A percentile compares a stretch with the other conserved stretches of the same genome.
These are phyloP conservation scores for Oegoconia quadripuncta DNA, from an alignment of 2,888 invertebrate genomes.

Conservation along the genomic window DNA sequence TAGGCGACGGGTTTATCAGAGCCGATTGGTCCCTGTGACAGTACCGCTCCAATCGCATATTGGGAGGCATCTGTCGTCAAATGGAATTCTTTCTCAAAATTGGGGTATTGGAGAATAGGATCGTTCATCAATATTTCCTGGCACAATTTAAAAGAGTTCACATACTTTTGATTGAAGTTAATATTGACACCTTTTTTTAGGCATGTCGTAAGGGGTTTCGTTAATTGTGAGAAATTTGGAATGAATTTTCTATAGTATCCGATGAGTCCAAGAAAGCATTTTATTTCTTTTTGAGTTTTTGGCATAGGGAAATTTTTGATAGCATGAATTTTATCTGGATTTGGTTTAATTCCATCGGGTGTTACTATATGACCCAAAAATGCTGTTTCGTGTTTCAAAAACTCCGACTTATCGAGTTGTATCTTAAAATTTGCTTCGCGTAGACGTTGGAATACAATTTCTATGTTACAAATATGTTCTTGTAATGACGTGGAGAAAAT, in stretches of 20 bases:
- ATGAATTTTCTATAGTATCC: too few relatives aligned
- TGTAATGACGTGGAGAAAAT: too few relatives aligned
- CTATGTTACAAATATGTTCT: too few relatives aligned
- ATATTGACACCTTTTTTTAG: slow-evolving; percentile 1
- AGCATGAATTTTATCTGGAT: slow-evolving; percentile 25
- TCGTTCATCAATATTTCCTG: slow-evolving; percentile 1
- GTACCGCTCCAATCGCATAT: slow-evolving; percentile 14
- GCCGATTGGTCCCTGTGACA: slow-evolving; percentile 16
- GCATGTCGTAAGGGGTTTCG: too few relatives aligned
- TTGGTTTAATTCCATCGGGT: too few relatives aligned
- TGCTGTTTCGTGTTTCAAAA: too few relatives aligned
- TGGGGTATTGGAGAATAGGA: too few relatives aligned
- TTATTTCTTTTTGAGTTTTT: slow-evolving; percentile 22
- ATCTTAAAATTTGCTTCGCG: too few relatives aligned
- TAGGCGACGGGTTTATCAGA: slow-evolving; percentile 5
- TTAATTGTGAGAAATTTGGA: too few relatives aligned
- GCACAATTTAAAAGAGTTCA: slow-evolving; percentile 9
- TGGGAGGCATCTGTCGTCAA: slow-evolving; percentile 16
- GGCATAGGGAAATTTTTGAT: background rate
- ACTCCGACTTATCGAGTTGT: too few relatives aligned
- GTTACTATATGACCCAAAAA: too few relatives aligned
- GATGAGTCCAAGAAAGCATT: slow-evolving; percentile 26
- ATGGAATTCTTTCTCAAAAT: slow-evolving; percentile 13
- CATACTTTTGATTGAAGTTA: background rate
- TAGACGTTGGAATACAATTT: too few relatives aligned